These are phyloP conservation scores for Capitulum mitella DNA, from an alignment of 2,888 invertebrate genomes.

Conservation along the genomic window DNA sequence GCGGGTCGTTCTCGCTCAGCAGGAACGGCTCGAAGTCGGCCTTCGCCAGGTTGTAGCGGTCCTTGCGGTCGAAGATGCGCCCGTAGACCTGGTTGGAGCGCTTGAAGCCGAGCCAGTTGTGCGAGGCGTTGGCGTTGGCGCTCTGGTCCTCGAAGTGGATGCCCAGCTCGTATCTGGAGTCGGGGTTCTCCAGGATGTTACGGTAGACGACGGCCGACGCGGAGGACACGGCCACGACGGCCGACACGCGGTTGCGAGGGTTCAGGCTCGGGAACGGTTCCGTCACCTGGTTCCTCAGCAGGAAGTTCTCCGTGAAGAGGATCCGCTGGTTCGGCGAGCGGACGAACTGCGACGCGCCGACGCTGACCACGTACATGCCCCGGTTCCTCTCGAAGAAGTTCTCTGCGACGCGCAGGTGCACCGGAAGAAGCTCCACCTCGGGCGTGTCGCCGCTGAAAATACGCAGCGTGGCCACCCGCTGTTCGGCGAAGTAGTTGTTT, in stretches of 20 bases:
- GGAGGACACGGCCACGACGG: constrained; percentile 83
- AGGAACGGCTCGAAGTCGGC: constrained; percentile 86
- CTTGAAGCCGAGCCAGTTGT: constrained; percentile 75
- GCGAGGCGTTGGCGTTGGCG: constrained; percentile 83
- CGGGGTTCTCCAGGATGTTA: constrained; percentile 84
- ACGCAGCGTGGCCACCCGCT: constrained; percentile 66
- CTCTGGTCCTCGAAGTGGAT: constrained; percentile 84
- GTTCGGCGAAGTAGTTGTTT: constrained; percentile 79
- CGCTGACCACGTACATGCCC: constrained; percentile 77
- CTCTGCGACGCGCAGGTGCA: constrained; percentile 66
- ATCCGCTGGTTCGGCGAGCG: constrained; percentile 56
- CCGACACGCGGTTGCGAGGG: constrained; percentile 86
- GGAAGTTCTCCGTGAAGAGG: constrained; percentile 77
- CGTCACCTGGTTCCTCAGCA: constrained; percentile 72
- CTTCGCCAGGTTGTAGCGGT: constrained; percentile 88
- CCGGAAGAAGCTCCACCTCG: constrained; percentile 60
- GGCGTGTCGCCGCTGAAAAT: constrained; percentile 63
- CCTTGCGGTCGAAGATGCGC: constrained; percentile 57
- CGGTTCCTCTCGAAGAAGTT: constrained; percentile 85
- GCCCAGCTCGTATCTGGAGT: constrained; percentile 87
- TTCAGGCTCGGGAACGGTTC: constrained; percentile 70
- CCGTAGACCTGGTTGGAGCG: constrained; percentile 41
- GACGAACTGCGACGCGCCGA: constrained; percentile 74
- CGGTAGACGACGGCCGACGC: constrained; percentile 74
- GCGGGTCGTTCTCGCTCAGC: constrained; percentile 68